phyloP scores from a whole-genome alignment of 2,888 invertebrate species.

The Trichogramma dendrolimi region DNA sequence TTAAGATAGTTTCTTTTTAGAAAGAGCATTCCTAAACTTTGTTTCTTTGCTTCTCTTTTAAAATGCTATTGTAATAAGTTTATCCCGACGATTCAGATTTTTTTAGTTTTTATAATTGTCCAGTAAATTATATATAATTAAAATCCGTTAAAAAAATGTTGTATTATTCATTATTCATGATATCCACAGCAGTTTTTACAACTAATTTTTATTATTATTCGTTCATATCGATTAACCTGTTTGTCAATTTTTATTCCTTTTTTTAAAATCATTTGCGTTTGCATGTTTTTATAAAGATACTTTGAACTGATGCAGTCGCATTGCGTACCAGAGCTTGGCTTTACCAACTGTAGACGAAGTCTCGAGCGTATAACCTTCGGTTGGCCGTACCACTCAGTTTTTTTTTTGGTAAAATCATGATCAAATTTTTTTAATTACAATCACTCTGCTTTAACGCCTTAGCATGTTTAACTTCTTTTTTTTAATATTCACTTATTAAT shows the following conservation, averaged over 20 bases:
- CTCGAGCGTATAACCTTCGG: conserved; percentile 9
- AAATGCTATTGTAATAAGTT: conserved; percentile 6
- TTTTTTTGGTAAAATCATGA: background rate
- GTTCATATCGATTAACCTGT: background rate
- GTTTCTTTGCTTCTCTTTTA: conserved; percentile 17
- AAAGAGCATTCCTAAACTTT: conserved; percentile 16
- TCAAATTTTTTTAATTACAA: too few relatives aligned
- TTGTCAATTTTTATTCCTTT: conserved; percentile 7
- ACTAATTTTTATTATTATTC: conserved; percentile 6
- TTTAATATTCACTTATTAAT: conserved; percentile 6
- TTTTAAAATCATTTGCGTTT: conserved; percentile 1
- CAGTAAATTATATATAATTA: conserved; percentile 22
- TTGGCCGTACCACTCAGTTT: conserved; percentile 22
- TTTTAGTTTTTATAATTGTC: conserved; percentile 24
- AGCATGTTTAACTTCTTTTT: conserved; percentile 11
- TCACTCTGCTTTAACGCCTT: conserved; percentile 9
- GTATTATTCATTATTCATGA: conserved; percentile 19
- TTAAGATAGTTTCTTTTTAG: conserved; percentile 5
- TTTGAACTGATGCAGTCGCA: background rate
- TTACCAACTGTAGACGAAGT: conserved; percentile 16
- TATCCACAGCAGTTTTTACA: background rate
- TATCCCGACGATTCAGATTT: conserved; percentile 15
- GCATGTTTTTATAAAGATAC: background rate
- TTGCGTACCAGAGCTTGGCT: background rate
- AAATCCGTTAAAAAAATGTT: conserved; percentile 15